Evolutionary conservation across 1,140 invertebrate genomes (phyloP), one percentile per base, ranked within the genome.

Genomic region (Phymastichus coffea): DNA sequence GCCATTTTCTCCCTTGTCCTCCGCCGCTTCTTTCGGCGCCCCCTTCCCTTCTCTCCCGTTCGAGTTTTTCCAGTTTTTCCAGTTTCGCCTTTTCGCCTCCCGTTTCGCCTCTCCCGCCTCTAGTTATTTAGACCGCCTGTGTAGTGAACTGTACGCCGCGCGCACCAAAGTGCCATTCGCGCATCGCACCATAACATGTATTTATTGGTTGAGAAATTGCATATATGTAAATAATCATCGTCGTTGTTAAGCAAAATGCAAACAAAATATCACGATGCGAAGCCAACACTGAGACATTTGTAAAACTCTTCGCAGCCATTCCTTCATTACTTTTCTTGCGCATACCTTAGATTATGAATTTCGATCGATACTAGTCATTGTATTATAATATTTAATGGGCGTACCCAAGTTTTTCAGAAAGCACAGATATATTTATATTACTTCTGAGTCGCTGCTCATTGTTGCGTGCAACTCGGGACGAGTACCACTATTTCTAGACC

Each of bases 341-440:
- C 28, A 41, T 40, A 15, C 15, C 15, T 19, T 49, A 30, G 10
- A 6, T 43, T 37, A 26, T 26, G 41, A 28, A 40, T 69, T 74
- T 60, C 63, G 17, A 55, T 40, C 48, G 51, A 72, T 73, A 69
- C 71, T 78, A 75, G 72, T 76, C 73, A 71, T 69, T 72, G 66
- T 68, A 69, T 63, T 63, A 69, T 72, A 67, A 33, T 41, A 44
- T 46, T 60, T 57, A 54, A 55, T 47, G 3, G 9, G 38, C 28
- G 3, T 25, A 17, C 46, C 52, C 19, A 14, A 14, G 10, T 35
- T 54, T 64, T 60, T 38, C 46, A 23, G 47, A 55, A 56, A 63
- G 19, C 26, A 54, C 33, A 53, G 41, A 56, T 59, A 59, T 59
- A 52, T 59, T 47, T 47, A 35, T 51, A 58, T n/a, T 51, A 52